Conservation (phyloP, 1,140 invertebrate genomes). For the Orius insidiosus region DNA sequence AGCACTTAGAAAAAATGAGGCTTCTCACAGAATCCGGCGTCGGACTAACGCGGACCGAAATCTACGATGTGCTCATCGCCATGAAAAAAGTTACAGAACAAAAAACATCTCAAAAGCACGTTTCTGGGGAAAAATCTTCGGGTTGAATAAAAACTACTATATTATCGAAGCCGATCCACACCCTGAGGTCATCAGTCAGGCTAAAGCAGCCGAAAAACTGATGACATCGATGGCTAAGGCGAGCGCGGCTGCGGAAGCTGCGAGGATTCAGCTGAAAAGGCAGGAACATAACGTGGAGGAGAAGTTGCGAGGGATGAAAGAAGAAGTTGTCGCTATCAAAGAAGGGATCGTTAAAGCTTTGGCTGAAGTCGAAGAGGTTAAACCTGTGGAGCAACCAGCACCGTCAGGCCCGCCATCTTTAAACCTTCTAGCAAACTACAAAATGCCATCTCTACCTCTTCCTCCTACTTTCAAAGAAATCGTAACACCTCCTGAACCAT, state of each 20-base stretch:
- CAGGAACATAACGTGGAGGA: slow-evolving; percentile 3
- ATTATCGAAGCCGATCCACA: slow-evolving; percentile 1
- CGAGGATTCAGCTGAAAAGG: neutral
- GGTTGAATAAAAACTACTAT: slow-evolving; percentile 3
- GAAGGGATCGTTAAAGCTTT: slow-evolving; percentile 6
- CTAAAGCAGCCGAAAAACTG: slow-evolving; percentile 1
- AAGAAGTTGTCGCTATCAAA: slow-evolving; percentile 8
- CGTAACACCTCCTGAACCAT: neutral
- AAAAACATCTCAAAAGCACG: slow-evolving; percentile 1
- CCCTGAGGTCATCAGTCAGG: neutral
- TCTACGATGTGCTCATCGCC: slow-evolving; percentile 5
- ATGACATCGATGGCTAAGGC: slow-evolving; percentile 1
- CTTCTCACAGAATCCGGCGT: slow-evolving; percentile 1
- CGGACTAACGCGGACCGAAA: slow-evolving; percentile 1
- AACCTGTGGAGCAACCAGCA: neutral
- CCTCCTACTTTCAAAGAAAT: neutral
- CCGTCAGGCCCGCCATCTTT: neutral
- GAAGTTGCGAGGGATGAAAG: slow-evolving; percentile 7
- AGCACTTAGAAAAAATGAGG: slow-evolving; percentile 1
- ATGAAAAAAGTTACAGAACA: slow-evolving; percentile 6
- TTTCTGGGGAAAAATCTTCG: slow-evolving; percentile 7
- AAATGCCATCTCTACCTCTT: slow-evolving; percentile 4
- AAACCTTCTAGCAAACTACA: slow-evolving; percentile 3
- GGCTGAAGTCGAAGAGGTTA: neutral
- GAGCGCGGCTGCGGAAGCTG: neutral